These are phyloP conservation scores for Hermetia illucens DNA, from an alignment of 1,140 invertebrate genomes.

Conservation along the genomic window DNA sequence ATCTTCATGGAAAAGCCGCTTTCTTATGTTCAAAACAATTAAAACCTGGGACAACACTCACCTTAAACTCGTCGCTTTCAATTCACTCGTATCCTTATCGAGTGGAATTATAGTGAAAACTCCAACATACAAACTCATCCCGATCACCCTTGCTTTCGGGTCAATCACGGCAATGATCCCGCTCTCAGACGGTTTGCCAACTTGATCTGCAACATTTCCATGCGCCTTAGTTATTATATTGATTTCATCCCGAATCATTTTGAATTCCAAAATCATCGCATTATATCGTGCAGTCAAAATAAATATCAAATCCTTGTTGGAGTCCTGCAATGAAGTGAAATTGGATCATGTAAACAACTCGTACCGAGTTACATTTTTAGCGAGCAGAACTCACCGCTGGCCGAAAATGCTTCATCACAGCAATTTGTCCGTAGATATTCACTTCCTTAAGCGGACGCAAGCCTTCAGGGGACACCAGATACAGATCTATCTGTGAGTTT, in stretches of 20 bases:
- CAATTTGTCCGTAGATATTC: slow-evolving; percentile 88
- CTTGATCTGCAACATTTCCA: slow-evolving; percentile 87
- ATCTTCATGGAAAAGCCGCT: too few relatives aligned
- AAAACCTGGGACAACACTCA: slow-evolving; percentile 30
- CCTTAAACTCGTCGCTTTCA: slow-evolving; percentile 89
- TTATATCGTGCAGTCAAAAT: slow-evolving; percentile 87
- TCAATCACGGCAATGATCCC: slow-evolving; percentile 93
- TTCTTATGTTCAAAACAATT: too few relatives aligned
- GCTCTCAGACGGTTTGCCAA: slow-evolving; percentile 81
- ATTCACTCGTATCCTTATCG: slow-evolving; percentile 82
- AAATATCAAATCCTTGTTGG: slow-evolving; percentile 89
- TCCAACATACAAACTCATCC: slow-evolving; percentile 90
- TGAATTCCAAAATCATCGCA: slow-evolving; percentile 93
- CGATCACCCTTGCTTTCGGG: slow-evolving; percentile 87
- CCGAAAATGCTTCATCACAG: slow-evolving; percentile 87
- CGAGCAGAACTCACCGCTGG: slow-evolving; percentile 52
- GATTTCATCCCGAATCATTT: slow-evolving; percentile 56
- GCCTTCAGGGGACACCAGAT: slow-evolving; percentile 92
- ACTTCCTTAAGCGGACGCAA: slow-evolving; percentile 90
- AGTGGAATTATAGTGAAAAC: slow-evolving; percentile 92
- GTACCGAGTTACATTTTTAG: background rate
- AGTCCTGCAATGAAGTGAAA: slow-evolving; percentile 47
- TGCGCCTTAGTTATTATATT: slow-evolving; percentile 93
- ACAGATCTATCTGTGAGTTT: slow-evolving; percentile 90
- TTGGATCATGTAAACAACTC: slow-evolving; percentile 7